Base-by-base conservation (phyloP, 1,140 invertebrate genomes). In the Macrobrachium rosenbergii region DNA sequence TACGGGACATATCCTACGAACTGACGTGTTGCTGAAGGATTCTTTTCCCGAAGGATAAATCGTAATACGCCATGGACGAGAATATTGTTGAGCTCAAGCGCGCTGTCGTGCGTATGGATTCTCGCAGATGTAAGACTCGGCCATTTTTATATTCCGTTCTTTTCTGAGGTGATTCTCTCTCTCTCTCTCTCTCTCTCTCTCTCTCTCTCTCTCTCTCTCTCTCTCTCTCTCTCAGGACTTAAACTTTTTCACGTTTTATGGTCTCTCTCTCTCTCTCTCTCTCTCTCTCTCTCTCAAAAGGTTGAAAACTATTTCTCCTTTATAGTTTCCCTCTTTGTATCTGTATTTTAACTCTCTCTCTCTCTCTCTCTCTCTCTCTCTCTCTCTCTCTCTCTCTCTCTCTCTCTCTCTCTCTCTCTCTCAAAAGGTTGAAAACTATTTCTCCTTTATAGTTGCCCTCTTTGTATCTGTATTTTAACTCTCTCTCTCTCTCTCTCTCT, bases 141-240 rank as follows among this genome's bases (percentile, higher is more conserved):
- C 69, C 28, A 5, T 45, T 60, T 19, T 60, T 77, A 16, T 59
- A 43, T 21, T 7, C 59, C 58, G 6, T 8, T 23, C 45, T 58
- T 21, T 52, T 58, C 45, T 21, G 21, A 14, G 12, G 17, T 52
- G 12, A 23, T 43, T 73, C 69, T 23, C 43, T 83, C 67, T 73
- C 81, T 73, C 52, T 60, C 81, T 59, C 52, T 73, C 82, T 75
- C 58, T 62, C 69, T 62, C 58, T 79, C n/a, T 21, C 19, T 23
- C 52, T 60, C 19, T 79, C 45, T 23, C 59, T 60, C 6, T 79
- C 23, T 23, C 28, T 60, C 52, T 2, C 37, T 21, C 11, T 58
- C 19, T 12, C 76, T 58, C 58, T 58, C 52, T 58, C 43, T 19
- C 19, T 21, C 19, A n/a, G n/a, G n/a, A n/a, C n/a, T n/a, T n/a